Evolutionary conservation across 1,140 invertebrate species (phyloP).

Genomic region (Steinernema khuongi): DNA sequence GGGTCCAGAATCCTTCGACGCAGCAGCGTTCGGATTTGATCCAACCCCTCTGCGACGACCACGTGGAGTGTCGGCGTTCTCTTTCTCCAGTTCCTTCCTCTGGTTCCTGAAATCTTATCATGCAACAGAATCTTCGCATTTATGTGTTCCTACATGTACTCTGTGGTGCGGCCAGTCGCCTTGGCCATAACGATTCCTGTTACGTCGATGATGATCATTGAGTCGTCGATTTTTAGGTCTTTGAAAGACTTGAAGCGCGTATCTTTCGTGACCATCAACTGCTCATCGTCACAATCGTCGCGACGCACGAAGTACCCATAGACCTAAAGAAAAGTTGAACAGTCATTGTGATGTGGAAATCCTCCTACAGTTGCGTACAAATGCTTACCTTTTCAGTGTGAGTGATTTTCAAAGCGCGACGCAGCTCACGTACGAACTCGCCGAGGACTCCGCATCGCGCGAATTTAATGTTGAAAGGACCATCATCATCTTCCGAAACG

Average conservation of each 20-base stretch:
- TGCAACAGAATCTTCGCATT: background rate
- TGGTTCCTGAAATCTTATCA: background rate
- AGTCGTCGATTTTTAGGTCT: slow-evolving; percentile 28
- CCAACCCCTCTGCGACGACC: background rate
- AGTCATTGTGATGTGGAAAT: background rate
- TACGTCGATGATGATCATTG: slow-evolving; percentile 38
- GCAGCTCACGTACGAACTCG: slow-evolving; percentile 38
- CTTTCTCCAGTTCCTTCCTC: background rate
- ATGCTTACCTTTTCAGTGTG: slow-evolving; percentile 41
- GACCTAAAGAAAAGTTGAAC: slow-evolving; percentile 26
- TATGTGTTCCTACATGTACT: background rate
- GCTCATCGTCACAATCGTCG: slow-evolving; percentile 37
- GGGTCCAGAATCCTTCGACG: no score
- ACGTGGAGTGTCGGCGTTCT: background rate
- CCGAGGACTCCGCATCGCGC: slow-evolving; percentile 30
- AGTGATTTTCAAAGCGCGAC: slow-evolving; percentile 39
- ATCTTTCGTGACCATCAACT: slow-evolving; percentile 23
- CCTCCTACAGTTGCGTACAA: no score
- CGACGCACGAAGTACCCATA: slow-evolving; percentile 44
- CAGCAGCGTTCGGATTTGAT: no score
- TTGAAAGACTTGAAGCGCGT: slow-evolving; percentile 27
- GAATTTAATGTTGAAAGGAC: slow-evolving; percentile 29
- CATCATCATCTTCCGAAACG: slow-evolving; percentile 42
- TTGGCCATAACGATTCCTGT: slow-evolving; percentile 41
- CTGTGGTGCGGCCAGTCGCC: background rate